Evolutionary conservation across 2,888 invertebrate species (phyloP).

Genomic region (Orthosia cruda): DNA sequence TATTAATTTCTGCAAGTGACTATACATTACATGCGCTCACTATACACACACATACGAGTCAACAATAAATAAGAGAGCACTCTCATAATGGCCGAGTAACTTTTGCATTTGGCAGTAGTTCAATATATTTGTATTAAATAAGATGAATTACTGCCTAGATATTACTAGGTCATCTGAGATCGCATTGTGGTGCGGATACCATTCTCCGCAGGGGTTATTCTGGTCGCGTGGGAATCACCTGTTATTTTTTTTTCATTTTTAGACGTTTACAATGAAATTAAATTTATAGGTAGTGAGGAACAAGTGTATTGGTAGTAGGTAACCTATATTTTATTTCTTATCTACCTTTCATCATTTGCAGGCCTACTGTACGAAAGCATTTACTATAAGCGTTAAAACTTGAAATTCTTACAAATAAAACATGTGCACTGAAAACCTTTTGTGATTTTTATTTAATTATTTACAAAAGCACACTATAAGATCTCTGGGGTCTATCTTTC

Average conservation of each 20-base stretch:
- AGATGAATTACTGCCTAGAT: constrained; percentile 73
- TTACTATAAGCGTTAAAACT: neutral
- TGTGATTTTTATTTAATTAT: no score
- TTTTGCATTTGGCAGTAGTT: constrained; percentile 80
- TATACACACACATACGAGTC: constrained; percentile 30
- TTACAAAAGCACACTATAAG: no score
- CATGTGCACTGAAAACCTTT: neutral
- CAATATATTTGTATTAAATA: constrained; percentile 80
- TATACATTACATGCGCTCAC: constrained; percentile 45
- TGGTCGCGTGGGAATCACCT: neutral
- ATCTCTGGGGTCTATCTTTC: no score
- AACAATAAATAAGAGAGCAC: constrained; percentile 69
- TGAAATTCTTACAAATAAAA: neutral
- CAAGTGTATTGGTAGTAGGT: no score
- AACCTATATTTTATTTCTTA: neutral
- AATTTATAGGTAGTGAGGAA: no score
- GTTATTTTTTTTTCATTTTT: neutral
- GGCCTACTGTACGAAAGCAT: no score
- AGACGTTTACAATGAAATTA: neutral
- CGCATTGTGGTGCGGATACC: constrained; percentile 27
- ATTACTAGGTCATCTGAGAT: constrained; percentile 68
- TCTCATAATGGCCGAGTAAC: constrained; percentile 70
- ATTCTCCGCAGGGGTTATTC: constrained; percentile 11
- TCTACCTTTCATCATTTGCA: no score
- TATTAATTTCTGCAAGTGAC: constrained; percentile 62